Conservation (phyloP, 30 jellyfish, hydroid and myxozoan species). For the Hydra vulgaris region DNA sequence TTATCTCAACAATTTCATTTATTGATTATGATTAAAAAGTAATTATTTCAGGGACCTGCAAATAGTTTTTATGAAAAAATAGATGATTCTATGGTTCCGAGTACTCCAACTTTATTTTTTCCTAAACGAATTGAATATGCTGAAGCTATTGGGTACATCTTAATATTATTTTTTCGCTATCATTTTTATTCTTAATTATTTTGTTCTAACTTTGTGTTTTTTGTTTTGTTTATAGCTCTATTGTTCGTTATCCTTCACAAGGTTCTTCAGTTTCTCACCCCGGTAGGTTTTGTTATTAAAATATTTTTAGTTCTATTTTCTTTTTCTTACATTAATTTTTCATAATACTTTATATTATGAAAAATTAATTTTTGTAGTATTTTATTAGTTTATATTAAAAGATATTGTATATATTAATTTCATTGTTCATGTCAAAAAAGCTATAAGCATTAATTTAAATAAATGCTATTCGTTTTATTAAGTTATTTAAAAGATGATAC, state of each 20-base stretch:
- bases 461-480: no score
- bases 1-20: background rate
- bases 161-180: background rate
- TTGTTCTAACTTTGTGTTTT: background rate
- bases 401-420: no score
- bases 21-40: background rate
- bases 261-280: background rate
- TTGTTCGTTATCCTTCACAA: background rate
- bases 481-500: no score
- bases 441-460: no score
- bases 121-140: constrained; percentile 95
- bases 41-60: constrained; percentile 57
- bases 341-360: no score
- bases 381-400: no score
- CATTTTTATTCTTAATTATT: background rate
- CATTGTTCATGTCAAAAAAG: no score
- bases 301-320: no score
- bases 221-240: background rate
- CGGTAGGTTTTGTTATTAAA: no score
- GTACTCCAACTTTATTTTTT: constrained; percentile 88
- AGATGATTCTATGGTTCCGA: constrained; percentile 94
- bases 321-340: no score
- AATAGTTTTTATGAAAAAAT: constrained; percentile 76
- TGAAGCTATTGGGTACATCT: constrained; percentile 84
- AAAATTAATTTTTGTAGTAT: no score